Evolutionary conservation across 92 coral and sea anemone species (phyloP).

Genomic region (Zoanthus solanderi): DNA sequence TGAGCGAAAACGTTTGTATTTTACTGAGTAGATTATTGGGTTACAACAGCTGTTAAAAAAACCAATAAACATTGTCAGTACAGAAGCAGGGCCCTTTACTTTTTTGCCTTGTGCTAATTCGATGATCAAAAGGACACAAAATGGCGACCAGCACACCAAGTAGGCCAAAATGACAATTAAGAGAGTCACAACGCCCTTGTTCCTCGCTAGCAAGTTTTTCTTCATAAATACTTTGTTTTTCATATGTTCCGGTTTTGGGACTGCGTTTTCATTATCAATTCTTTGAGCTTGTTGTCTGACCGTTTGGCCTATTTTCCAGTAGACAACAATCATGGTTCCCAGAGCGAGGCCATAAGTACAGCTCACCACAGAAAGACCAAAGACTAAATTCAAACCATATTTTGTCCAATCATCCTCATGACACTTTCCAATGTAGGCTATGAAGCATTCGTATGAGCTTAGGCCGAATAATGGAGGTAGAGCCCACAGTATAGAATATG

Average conservation of each 20-base stretch:
- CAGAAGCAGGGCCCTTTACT: conserved; percentile 57
- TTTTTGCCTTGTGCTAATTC: conserved; percentile 76
- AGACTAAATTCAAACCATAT: conserved; percentile 77
- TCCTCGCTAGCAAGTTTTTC: conserved; percentile 37
- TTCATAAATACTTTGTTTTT: not conserved
- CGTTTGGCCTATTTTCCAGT: conserved; percentile 67
- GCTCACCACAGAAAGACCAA: conserved; percentile 85
- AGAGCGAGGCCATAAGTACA: conserved; percentile 88
- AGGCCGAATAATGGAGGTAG: conserved; percentile 78
- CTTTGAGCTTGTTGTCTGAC: conserved; percentile 62
- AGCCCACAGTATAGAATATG: conserved; percentile 74
- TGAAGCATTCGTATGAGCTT: conserved; percentile 89
- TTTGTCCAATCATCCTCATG: conserved; percentile 76
- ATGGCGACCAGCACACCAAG: conserved; percentile 88
- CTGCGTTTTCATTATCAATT: not conserved
- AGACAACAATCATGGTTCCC: conserved; percentile 72
- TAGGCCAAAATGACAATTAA: conserved; percentile 73
- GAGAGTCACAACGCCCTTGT: conserved; percentile 74
- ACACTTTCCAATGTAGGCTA: conserved; percentile 78
- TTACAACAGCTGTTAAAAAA: conserved; percentile 84
- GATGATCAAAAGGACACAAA: conserved; percentile 77
- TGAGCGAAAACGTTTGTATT: conserved; percentile 73
- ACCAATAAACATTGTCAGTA: conserved; percentile 81
- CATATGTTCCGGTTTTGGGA: not conserved
- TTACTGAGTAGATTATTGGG: conserved; percentile 82